These are phyloP conservation scores for Chlamydotis undulata DNA, from an alignment of 2,113 vertebrate species.

Conservation along the genomic window DNA sequence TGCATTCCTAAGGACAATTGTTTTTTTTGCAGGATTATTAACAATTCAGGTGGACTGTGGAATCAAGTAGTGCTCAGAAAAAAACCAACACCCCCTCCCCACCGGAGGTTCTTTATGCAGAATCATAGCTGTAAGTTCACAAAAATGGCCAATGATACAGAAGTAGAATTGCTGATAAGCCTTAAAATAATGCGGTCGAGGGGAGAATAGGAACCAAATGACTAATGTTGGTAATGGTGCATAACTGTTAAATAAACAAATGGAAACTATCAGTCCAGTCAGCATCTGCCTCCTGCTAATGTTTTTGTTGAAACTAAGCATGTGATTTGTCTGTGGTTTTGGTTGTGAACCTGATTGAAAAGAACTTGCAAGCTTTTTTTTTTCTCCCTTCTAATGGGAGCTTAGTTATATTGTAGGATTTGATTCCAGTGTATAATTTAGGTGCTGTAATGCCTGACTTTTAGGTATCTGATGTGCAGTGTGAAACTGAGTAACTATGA, in stretches of 20 bases:
- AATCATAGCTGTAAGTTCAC: not conserved
- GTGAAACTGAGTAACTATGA: not conserved
- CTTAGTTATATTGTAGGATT: not conserved
- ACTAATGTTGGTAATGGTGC: conserved; percentile 13
- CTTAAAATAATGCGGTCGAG: not conserved
- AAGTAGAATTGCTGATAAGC: not conserved
- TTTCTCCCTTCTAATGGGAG: not conserved
- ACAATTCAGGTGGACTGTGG: not conserved
- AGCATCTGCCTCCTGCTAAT: conserved; percentile 34
- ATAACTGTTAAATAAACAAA: conserved; percentile 48
- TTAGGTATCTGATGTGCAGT: not conserved
- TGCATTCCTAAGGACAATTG: not conserved
- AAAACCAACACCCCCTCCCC: not conserved
- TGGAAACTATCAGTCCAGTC: conserved; percentile 53
- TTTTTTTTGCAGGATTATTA: not conserved
- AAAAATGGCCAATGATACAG: not conserved
- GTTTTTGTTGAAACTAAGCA: conserved; percentile 38
- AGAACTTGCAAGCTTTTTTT: not conserved
- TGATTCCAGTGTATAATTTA: not conserved
- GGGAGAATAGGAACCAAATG: not conserved
- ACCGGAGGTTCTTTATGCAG: not conserved
- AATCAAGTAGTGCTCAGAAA: not conserved
- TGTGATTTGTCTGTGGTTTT: conserved; percentile 13
- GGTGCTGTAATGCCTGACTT: not conserved
- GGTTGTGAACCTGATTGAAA: not conserved